These are phyloP conservation scores for Callyntrura guangdongensis DNA, from an alignment of 2,888 invertebrate genomes.

Conservation along the genomic window DNA sequence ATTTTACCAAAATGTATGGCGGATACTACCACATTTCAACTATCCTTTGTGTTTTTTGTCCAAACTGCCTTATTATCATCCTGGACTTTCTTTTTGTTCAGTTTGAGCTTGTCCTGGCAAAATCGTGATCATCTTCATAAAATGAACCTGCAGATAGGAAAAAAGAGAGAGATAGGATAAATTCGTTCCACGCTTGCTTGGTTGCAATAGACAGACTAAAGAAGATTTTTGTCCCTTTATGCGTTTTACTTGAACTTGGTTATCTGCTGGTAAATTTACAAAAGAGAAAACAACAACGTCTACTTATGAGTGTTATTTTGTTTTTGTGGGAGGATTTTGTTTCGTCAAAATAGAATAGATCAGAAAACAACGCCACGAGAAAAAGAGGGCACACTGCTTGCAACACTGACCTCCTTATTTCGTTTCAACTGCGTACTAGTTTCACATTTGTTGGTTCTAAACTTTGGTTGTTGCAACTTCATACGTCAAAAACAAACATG, in stretches of 20 bases:
- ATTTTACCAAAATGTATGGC: background rate
- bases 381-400: background rate
- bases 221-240: background rate
- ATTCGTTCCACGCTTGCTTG: background rate
- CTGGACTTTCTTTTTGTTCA: conserved; percentile 14
- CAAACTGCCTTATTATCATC: conserved; percentile 26
- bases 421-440: background rate
- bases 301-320: background rate
- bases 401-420: conserved; percentile 26
- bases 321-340: conserved; percentile 13
- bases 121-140: background rate
- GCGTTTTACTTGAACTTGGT: conserved; percentile 24
- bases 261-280: background rate
- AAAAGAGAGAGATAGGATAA: background rate
- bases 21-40: background rate
- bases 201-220: background rate
- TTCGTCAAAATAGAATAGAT: background rate
- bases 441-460: background rate
- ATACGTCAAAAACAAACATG: background rate
- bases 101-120: background rate
- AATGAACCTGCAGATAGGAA: background rate
- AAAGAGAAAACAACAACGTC: conserved; percentile 13
- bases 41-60: background rate
- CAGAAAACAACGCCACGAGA: background rate
- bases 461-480: background rate